Evolutionary conservation across 2,888 invertebrate species (phyloP).

Genomic region (Scrobipalpa costella): DNA sequence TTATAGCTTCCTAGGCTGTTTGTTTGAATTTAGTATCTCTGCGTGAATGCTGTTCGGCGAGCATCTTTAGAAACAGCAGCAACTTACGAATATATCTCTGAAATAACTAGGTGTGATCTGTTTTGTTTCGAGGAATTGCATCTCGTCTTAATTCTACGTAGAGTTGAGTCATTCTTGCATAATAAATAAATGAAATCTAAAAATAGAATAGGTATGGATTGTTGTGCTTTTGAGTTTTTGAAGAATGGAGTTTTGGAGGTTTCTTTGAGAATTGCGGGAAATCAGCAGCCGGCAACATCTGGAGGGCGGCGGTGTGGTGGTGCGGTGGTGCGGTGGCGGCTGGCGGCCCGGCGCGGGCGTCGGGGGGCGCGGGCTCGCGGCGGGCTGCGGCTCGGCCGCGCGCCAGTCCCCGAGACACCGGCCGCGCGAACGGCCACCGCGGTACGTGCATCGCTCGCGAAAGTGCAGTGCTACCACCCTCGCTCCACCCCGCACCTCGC

Average conservation of each 20-base stretch:
- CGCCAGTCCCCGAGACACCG: slow-evolving; percentile 80
- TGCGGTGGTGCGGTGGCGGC: slow-evolving; percentile 39
- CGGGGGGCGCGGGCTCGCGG: slow-evolving; percentile 54
- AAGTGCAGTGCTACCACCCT: slow-evolving; percentile 52
- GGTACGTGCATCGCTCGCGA: slow-evolving; percentile 35
- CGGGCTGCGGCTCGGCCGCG: slow-evolving; percentile 61
- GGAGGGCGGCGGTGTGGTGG: slow-evolving; percentile 52
- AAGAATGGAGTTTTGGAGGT: slow-evolving; percentile 52
- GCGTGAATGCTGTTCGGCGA: slow-evolving; percentile 18
- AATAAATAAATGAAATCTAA: not conserved
- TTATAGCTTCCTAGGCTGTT: slow-evolving; percentile 24
- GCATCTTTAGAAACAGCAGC: not conserved
- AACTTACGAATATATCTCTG: not conserved
- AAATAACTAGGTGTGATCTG: not conserved
- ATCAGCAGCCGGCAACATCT: slow-evolving; percentile 56
- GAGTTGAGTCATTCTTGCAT: slow-evolving; percentile 1
- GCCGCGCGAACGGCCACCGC: slow-evolving; percentile 72
- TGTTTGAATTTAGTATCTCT: slow-evolving; percentile 19
- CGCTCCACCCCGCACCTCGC: slow-evolving; percentile 39
- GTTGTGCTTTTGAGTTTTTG: not conserved
- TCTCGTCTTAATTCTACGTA: not conserved
- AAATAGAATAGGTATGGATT: not conserved
- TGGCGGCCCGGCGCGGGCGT: slow-evolving; percentile 65
- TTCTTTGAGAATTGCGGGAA: slow-evolving; percentile 45
- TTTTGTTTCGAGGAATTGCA: not conserved